Conservation (phyloP, 2,888 invertebrate species). For the Fabriciana adippe region DNA sequence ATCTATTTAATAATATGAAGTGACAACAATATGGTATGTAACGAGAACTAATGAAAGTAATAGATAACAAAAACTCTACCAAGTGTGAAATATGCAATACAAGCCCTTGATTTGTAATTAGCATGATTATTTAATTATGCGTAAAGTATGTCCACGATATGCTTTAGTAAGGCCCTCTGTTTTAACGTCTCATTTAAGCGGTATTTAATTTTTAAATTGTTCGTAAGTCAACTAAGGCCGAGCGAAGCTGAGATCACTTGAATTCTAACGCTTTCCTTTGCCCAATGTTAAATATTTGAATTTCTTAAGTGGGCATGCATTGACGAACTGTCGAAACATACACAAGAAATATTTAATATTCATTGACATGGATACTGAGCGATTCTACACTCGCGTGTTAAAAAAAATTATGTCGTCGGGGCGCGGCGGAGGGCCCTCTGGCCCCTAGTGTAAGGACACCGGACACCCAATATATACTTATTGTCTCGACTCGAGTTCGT, state of each 20-base stretch:
- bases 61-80: no score
- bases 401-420: constrained; percentile 55
- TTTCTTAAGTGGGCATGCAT: constrained; percentile 80
- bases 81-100: background rate
- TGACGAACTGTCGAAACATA: constrained; percentile 73
- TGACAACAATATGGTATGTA: no score
- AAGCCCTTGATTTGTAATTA: constrained; percentile 7
- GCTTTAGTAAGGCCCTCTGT: constrained; percentile 58
- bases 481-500: constrained; percentile 72
- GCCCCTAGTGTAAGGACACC: constrained; percentile 59
- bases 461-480: constrained; percentile 56
- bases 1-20: no score
- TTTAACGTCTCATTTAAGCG: constrained; percentile 74
- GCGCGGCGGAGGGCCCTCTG: constrained; percentile 42
- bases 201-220: constrained; percentile 80
- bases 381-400: constrained; percentile 53
- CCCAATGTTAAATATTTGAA: constrained; percentile 80
- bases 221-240: constrained; percentile 75
- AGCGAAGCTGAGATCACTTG: constrained; percentile 77
- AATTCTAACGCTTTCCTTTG: constrained; percentile 82
- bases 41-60: no score
- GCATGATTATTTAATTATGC: constrained; percentile 18
- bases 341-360: constrained; percentile 75
- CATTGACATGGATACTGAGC: constrained; percentile 62
- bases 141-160: constrained; percentile 50